Conservation (phyloP, 2,888 invertebrate species). For the Pegoplata infirma region DNA sequence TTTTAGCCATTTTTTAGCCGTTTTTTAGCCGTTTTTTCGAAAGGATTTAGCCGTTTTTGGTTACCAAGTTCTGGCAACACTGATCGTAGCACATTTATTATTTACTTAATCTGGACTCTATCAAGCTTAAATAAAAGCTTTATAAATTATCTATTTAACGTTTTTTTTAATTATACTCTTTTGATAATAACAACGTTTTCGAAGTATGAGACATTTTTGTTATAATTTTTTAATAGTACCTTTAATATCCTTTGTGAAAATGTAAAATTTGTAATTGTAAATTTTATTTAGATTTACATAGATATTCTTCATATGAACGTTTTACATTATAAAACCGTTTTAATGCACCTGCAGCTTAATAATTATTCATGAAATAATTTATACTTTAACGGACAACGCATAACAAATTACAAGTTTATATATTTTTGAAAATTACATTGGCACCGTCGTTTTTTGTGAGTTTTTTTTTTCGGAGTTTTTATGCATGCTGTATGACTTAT, state of each 20-base stretch:
- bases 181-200: no score
- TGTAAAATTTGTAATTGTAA: not conserved
- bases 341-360: constrained; percentile 60
- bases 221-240: not conserved
- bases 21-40: no score
- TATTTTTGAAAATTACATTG: constrained; percentile 26
- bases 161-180: no score
- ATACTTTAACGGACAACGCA: constrained; percentile 59
- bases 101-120: no score
- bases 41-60: no score
- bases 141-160: no score
- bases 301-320: not conserved
- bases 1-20: no score
- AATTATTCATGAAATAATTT: constrained; percentile 63
- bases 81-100: no score
- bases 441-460: not conserved
- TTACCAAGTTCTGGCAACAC: no score
- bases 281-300: no score
- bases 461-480: constrained; percentile 1
- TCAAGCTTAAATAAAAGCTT: no score
- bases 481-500: constrained; percentile 44
- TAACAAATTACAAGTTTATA: constrained; percentile 52
- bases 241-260: not conserved
- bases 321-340: constrained; percentile 41
- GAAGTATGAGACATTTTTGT: no score